Evolutionary conservation across 2,888 invertebrate genomes (phyloP).

Genomic region (Oscheius sp.): DNA sequence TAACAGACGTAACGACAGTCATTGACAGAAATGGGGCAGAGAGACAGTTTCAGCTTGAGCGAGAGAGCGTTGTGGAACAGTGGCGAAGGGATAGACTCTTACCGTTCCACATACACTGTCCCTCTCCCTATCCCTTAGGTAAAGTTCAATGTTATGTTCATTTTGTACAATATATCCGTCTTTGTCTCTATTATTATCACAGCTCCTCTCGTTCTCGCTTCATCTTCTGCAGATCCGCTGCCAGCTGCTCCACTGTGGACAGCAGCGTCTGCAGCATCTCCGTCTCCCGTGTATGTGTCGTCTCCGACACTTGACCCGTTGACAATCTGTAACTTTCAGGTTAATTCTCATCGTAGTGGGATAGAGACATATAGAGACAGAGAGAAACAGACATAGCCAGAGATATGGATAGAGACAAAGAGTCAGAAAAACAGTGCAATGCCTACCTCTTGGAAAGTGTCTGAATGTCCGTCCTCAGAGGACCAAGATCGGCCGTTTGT

Average conservation of each 20-base stretch:
- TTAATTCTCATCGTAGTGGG: background rate
- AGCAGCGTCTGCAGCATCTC: slow-evolving; percentile 28
- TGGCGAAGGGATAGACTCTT: background rate
- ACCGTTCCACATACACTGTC: background rate
- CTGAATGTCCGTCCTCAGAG: slow-evolving; percentile 12
- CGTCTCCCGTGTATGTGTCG: slow-evolving; percentile 24
- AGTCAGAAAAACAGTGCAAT: too few relatives aligned
- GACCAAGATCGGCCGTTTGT: background rate
- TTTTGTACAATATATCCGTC: too few relatives aligned
- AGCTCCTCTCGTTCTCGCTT: slow-evolving; percentile 28
- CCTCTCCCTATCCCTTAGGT: background rate
- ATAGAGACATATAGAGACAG: too few relatives aligned
- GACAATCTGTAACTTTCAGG: slow-evolving; percentile 12
- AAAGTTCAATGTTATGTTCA: background rate
- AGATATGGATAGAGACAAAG: too few relatives aligned
- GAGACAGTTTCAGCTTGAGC: too few relatives aligned
- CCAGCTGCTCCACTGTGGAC: slow-evolving; percentile 22
- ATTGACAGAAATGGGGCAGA: too few relatives aligned
- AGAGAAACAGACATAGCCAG: too few relatives aligned
- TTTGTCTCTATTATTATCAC: slow-evolving; percentile 3
- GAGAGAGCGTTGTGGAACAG: too few relatives aligned
- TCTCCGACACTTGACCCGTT: background rate
- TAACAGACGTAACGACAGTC: too few relatives aligned
- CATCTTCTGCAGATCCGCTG: slow-evolving; percentile 26
- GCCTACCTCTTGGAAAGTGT: slow-evolving; percentile 15